A percentile compares a stretch with the other conserved stretches of the same genome.
These are phyloP conservation scores for Callinectes sapidus DNA, from an alignment of 2,888 invertebrate genomes.

Conservation along the genomic window DNA sequence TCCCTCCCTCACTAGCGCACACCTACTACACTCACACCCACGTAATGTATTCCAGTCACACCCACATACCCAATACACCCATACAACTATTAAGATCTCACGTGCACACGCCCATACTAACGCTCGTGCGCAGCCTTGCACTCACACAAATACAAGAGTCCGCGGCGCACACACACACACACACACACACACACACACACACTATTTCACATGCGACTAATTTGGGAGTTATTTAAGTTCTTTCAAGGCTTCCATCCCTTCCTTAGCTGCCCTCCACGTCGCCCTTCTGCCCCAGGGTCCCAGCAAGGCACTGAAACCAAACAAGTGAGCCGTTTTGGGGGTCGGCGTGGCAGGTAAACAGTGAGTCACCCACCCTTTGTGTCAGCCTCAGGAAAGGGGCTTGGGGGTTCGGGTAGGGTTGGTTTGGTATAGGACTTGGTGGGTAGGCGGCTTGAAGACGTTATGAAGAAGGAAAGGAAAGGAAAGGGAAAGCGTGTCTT, in stretches of 20 bases:
- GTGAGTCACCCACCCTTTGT: slow-evolving; percentile 11
- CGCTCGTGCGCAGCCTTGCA: neutral
- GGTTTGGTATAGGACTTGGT: neutral
- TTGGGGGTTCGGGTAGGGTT: neutral
- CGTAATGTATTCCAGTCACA: neutral
- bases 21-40: neutral
- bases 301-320: neutral
- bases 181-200: slow-evolving; percentile 44
- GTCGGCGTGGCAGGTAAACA: neutral
- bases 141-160: slow-evolving; percentile 33
- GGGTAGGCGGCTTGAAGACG: neutral
- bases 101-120: slow-evolving; percentile 36
- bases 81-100: neutral
- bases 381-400: neutral
- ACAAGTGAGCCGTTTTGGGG: neutral
- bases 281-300: neutral
- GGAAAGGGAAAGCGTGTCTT: neutral
- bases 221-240: neutral
- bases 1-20: neutral
- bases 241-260: neutral
- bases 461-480: neutral
- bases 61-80: slow-evolving; percentile 3
- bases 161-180: slow-evolving; percentile 35
- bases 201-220: neutral
- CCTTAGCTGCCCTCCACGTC: neutral